These are phyloP conservation scores for Sitta europaea DNA, from an alignment of 2,113 vertebrate species.

Conservation along the genomic window DNA sequence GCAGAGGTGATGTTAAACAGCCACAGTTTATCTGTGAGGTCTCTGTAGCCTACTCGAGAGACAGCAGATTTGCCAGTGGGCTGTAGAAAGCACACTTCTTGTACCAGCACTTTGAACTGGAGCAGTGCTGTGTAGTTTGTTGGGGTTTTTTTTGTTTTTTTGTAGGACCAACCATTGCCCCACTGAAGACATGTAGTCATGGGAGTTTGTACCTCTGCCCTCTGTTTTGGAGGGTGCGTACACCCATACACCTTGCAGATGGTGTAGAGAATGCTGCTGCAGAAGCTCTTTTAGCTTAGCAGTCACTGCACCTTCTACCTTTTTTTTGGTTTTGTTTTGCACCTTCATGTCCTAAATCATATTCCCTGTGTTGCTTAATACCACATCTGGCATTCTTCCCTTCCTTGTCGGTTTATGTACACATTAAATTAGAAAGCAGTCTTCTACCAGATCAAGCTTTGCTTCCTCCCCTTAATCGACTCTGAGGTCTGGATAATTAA, in stretches of 20 bases:
- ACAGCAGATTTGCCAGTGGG: neutral
- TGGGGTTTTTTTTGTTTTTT: fast-evolving
- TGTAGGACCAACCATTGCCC: neutral
- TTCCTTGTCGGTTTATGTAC: conserved; percentile 8
- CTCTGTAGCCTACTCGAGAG: neutral
- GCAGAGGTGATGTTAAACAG: neutral
- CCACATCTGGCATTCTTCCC: conserved; percentile 40
- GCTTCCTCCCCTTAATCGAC: conserved; percentile 52
- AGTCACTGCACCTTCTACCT: neutral
- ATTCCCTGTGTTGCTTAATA: conserved; percentile 50
- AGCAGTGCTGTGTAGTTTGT: neutral
- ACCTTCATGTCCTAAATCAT: conserved; percentile 24
- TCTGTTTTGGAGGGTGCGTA: fast-evolving
- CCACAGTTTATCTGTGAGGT: neutral
- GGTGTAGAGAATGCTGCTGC: neutral
- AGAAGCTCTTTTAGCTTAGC: conserved; percentile 13
- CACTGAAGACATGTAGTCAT: fast-evolving
- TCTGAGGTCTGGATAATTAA: conserved; percentile 63
- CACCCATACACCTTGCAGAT: neutral
- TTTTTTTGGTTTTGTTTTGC: neutral
- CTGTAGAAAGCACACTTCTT: neutral
- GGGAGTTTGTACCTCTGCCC: fast-evolving
- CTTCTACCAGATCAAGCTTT: conserved; percentile 33
- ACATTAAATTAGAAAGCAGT: conserved; percentile 61
- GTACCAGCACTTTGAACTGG: neutral